A percentile compares a stretch with the other conserved stretches of the same genome.
phyloP scores from a whole-genome alignment of 2,797 vertebrate genomes.

The Sebastes flavidus region DNA sequence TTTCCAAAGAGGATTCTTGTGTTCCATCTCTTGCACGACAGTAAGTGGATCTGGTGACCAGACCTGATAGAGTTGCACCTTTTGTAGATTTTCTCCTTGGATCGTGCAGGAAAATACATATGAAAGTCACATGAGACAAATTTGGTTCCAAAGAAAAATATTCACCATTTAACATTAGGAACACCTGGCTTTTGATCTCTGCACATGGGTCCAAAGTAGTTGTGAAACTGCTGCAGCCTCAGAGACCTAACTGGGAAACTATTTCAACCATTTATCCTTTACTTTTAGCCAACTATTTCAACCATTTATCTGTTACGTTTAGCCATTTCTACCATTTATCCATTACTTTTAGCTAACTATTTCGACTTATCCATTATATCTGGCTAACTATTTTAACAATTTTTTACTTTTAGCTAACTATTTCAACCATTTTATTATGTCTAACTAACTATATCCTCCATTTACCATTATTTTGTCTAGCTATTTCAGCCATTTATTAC shows the following conservation, averaged over 20 bases:
- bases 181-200: conserved; percentile 21
- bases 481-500: no score
- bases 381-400: no score
- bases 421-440: neutral
- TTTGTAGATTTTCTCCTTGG: conserved; percentile 21
- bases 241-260: neutral
- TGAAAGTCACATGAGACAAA: conserved; percentile 16
- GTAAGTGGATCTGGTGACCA: conserved; percentile 26
- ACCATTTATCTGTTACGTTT: neutral
- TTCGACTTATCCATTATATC: neutral
- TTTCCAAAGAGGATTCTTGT: conserved; percentile 43
- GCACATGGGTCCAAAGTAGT: neutral
- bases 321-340: neutral
- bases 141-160: conserved; percentile 19
- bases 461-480: no score
- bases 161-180: neutral
- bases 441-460: no score
- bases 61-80: conserved; percentile 17
- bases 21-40: conserved; percentile 4
- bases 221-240: conserved; percentile 13
- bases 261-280: neutral
- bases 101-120: neutral
- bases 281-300: neutral
- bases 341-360: neutral
- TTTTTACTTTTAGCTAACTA: neutral